These are phyloP conservation scores for Rotaria socialis DNA, from an alignment of 2,888 invertebrate genomes.

Conservation along the genomic window DNA sequence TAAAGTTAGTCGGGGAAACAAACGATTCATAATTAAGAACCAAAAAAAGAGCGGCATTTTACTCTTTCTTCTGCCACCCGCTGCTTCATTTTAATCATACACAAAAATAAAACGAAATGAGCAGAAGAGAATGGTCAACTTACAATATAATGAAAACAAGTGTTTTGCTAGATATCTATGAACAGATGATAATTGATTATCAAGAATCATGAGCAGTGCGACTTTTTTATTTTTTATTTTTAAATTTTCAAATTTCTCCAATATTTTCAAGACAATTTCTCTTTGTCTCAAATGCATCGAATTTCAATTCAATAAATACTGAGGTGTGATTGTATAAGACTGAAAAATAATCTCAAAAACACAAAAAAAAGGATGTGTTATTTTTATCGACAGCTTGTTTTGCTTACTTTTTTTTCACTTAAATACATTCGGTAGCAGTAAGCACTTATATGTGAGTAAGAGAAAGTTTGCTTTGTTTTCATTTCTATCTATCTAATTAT, in stretches of 20 bases:
- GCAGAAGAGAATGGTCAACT: background rate
- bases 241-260: background rate
- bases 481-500: conserved; percentile 19
- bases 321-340: background rate
- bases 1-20: background rate
- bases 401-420: conserved; percentile 18
- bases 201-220: background rate
- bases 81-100: background rate
- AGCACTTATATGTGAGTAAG: background rate
- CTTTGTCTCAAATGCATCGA: background rate
- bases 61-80: conserved; percentile 21
- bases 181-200: background rate
- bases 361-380: background rate
- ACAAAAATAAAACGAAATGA: background rate
- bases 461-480: background rate
- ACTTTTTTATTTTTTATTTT: background rate
- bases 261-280: too few relatives aligned
- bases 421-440: background rate
- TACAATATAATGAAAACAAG: background rate
- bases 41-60: background rate
- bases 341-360: background rate
- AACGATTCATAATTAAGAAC: conserved; percentile 1
- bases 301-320: background rate
- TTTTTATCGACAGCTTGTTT: conserved; percentile 9
- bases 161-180: background rate